A percentile compares a stretch with the other conserved stretches of the same genome.
phyloP scores from a whole-genome alignment of 53 echinoderm and acorn worm genomes.

The Zoroaster sp. region DNA sequence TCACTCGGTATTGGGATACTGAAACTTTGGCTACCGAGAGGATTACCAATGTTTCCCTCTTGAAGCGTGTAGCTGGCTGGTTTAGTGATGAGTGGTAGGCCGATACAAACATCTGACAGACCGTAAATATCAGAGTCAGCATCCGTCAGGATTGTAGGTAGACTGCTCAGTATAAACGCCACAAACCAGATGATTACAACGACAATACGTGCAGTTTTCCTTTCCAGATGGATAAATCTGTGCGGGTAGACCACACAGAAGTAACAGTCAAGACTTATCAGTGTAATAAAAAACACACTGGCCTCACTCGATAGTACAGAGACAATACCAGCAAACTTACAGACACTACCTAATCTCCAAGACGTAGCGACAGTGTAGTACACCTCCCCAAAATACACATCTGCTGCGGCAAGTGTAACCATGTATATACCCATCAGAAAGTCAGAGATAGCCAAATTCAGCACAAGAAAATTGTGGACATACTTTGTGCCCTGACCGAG shows the following conservation, averaged over 20 bases:
- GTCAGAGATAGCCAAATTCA: conserved; percentile 33
- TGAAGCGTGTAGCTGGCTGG: neutral
- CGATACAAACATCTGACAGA: conserved; percentile 72
- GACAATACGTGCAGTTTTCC: neutral
- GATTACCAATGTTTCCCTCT: neutral
- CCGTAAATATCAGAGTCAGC: conserved; percentile 59
- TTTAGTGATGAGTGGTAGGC: conserved; percentile 64
- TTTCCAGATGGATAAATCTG: neutral
- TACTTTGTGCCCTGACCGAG: conserved; percentile 10
- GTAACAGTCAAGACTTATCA: conserved; percentile 11
- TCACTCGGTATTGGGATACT: conserved; percentile 1
- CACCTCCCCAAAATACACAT: neutral
- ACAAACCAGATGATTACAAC: conserved; percentile 29
- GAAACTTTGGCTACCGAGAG: neutral
- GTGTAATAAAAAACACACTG: conserved; percentile 22
- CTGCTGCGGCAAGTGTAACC: conserved; percentile 17
- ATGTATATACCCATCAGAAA: conserved; percentile 40
- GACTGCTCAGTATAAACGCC: conserved; percentile 13
- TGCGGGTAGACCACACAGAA: conserved; percentile 10
- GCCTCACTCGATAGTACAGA: conserved; percentile 29
- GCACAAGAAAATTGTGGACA: neutral
- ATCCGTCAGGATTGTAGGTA: conserved; percentile 21
- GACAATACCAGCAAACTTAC: conserved; percentile 9
- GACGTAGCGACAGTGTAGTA: neutral
- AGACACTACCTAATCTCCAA: neutral